Conservation (phyloP, 2,797 vertebrate species). For the Catamblyrhynchus diadema region DNA sequence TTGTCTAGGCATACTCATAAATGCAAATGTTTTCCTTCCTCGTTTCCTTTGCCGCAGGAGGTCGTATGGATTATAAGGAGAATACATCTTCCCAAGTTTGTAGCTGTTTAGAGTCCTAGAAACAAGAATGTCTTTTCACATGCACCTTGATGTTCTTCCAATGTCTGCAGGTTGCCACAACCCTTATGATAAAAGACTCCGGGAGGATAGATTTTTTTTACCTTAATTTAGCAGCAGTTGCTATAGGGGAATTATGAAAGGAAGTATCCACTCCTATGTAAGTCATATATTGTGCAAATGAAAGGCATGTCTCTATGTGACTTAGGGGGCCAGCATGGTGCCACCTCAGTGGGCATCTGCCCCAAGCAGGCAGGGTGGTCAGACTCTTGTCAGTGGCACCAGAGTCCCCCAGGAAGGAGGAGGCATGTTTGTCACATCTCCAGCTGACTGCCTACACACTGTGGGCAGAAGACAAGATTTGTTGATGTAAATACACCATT, state of each 20-base stretch:
- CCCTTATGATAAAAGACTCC: not conserved
- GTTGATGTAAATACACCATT: not conserved
- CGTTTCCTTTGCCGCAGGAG: not conserved
- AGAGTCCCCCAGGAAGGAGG: not conserved
- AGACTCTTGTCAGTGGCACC: not conserved
- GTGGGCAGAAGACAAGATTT: not conserved
- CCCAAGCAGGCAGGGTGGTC: not conserved
- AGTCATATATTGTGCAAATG: not conserved
- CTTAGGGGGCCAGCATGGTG: not conserved
- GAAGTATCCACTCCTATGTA: not conserved
- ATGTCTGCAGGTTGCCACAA: not conserved
- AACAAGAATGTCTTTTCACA: not conserved
- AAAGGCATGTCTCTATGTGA: not conserved
- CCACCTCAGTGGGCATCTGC: not conserved
- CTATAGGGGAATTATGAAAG: not conserved
- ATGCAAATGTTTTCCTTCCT: not conserved
- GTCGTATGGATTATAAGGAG: not conserved
- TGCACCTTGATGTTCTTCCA: not conserved
- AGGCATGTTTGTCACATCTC: not conserved
- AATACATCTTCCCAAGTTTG: not conserved
- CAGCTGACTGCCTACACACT: not conserved
- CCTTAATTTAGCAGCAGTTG: not conserved
- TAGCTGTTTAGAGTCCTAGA: not conserved
- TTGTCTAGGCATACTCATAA: not conserved
- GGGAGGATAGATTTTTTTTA: not conserved